phyloP scores from a whole-genome alignment of 2,797 vertebrate species.

The Bufotes viridis region DNA sequence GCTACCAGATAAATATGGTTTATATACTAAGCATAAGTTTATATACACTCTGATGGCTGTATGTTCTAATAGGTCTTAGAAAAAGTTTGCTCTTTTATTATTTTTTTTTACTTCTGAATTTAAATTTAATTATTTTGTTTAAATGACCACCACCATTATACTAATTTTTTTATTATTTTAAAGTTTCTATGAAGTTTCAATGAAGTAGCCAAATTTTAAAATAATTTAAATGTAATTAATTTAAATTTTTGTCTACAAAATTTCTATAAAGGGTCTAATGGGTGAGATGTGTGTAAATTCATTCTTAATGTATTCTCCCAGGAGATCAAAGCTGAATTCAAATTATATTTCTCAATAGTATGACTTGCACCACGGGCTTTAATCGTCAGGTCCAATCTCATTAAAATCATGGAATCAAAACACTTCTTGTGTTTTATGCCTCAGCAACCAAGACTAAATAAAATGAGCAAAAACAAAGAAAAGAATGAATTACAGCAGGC shows the following conservation, averaged over 20 bases:
- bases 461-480: conserved; percentile 53
- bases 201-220: not conserved
- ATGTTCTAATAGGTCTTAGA: too few relatives aligned
- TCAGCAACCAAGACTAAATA: conserved; percentile 54
- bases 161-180: too few relatives aligned
- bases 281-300: not conserved
- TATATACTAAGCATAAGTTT: too few relatives aligned
- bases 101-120: too few relatives aligned
- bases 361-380: conserved; percentile 12
- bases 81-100: too few relatives aligned
- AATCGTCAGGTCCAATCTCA: conserved; percentile 57
- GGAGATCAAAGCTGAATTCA: conserved; percentile 66
- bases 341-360: conserved; percentile 39
- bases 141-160: too few relatives aligned
- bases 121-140: too few relatives aligned
- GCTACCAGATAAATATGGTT: too few relatives aligned
- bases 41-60: too few relatives aligned
- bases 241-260: not conserved
- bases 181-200: not conserved
- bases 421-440: conserved; percentile 30
- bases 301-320: not conserved
- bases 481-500: conserved; percentile 42
- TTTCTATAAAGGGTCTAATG: not conserved
- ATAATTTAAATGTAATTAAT: not conserved
- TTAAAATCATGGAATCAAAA: conserved; percentile 49